These are phyloP conservation scores for Calephelis virginiensis DNA, from an alignment of 1,140 invertebrate genomes.

Conservation along the genomic window DNA sequence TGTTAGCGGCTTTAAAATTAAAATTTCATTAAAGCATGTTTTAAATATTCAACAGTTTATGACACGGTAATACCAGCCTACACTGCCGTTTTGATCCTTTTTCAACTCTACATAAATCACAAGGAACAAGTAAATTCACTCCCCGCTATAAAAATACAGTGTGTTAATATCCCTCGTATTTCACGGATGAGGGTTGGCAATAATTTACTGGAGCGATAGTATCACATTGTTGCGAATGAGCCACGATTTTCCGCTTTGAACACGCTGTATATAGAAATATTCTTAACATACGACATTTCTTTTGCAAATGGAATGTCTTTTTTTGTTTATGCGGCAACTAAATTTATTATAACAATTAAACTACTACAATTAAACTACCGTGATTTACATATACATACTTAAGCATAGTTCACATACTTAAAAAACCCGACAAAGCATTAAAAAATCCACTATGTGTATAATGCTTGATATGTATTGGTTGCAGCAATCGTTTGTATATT, in stretches of 20 bases:
- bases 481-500: too few relatives aligned
- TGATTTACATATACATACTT: too few relatives aligned
- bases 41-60: too few relatives aligned
- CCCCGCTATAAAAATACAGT: conserved; percentile 7
- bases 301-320: background rate
- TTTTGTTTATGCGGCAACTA: background rate
- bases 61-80: background rate
- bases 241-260: conserved; percentile 10
- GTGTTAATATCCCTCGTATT: conserved; percentile 12
- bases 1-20: too few relatives aligned
- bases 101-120: background rate
- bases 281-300: background rate
- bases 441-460: too few relatives aligned
- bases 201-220: conserved; percentile 6
- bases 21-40: too few relatives aligned
- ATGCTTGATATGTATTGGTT: too few relatives aligned
- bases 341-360: too few relatives aligned
- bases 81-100: background rate
- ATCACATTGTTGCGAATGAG: conserved; percentile 14
- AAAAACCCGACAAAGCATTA: too few relatives aligned
- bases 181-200: conserved; percentile 4
- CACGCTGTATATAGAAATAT: conserved; percentile 2
- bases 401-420: too few relatives aligned
- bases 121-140: conserved; percentile 9
- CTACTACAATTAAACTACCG: too few relatives aligned